Conservation (phyloP, 2,888 invertebrate genomes). For the Rotaria macrura region DNA sequence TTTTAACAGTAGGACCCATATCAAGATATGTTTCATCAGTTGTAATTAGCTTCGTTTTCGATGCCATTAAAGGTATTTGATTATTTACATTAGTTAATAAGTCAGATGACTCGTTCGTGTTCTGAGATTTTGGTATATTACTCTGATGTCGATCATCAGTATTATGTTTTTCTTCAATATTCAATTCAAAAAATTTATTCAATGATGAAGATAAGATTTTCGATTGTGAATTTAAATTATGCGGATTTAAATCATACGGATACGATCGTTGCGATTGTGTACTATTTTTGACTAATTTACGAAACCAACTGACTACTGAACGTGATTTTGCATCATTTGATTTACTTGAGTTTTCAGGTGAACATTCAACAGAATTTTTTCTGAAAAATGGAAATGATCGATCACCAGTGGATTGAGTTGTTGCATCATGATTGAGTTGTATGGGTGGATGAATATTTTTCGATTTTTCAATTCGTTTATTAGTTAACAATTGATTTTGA, state of each 20-base stretch:
- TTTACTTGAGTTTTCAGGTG: neutral
- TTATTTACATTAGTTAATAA: neutral
- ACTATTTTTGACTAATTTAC: neutral
- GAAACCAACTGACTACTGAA: neutral
- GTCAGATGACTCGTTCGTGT: neutral
- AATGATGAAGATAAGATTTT: neutral
- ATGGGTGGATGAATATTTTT: neutral
- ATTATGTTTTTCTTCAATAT: neutral
- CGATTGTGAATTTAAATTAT: neutral
- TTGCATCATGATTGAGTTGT: neutral
- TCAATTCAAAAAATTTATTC: neutral
- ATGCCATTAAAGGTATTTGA: neutral
- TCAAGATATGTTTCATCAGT: neutral
- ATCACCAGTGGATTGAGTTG: neutral
- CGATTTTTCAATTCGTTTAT: neutral
- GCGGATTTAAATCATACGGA: neutral
- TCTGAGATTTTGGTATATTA: neutral
- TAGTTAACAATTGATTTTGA: neutral
- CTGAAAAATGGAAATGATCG: neutral
- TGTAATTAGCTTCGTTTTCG: neutral
- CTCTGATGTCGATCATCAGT: neutral
- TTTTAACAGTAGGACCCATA: neutral
- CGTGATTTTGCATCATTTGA: neutral
- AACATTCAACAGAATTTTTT: neutral
- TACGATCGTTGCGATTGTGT: neutral